Conservation (phyloP, 1,140 invertebrate genomes). For the Lordiphosa clarofinis region DNA sequence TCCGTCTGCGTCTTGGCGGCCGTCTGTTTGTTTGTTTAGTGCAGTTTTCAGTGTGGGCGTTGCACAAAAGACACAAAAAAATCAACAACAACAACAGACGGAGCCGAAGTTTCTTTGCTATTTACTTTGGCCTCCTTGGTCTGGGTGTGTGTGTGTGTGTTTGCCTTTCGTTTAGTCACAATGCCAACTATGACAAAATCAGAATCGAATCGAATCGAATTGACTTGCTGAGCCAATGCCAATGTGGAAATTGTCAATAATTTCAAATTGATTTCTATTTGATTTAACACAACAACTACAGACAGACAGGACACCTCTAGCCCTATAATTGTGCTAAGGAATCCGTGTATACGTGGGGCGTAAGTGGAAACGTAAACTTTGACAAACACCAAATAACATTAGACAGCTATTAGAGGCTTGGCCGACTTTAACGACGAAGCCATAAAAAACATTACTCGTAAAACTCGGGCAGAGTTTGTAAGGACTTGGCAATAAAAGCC, state of each 20-base stretch:
- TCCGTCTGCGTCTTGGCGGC: conserved; percentile 9
- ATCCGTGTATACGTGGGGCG: not conserved
- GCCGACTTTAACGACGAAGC: conserved; percentile 60
- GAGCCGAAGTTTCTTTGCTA: conserved; percentile 4
- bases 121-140: conserved; percentile 14
- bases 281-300: conserved; percentile 65
- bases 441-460: conserved; percentile 73
- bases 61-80: conserved; percentile 15
- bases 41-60: conserved; percentile 50
- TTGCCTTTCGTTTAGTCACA: conserved; percentile 67
- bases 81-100: conserved; percentile 15
- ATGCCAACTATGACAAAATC: conserved; percentile 63
- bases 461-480: conserved; percentile 59
- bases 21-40: conserved; percentile 48
- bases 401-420: conserved; percentile 71
- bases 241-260: conserved; percentile 79
- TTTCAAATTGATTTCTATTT: conserved; percentile 79
- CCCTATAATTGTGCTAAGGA: conserved; percentile 41
- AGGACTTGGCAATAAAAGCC: conserved; percentile 47
- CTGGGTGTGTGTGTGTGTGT: conserved; percentile 36
- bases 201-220: conserved; percentile 48
- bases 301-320: conserved; percentile 38
- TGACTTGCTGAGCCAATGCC: conserved; percentile 64
- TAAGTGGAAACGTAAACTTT: conserved; percentile 64
- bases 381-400: conserved; percentile 55